phyloP scores from a whole-genome alignment of 1,140 invertebrate genomes.

The Platyscapa corneri region DNA sequence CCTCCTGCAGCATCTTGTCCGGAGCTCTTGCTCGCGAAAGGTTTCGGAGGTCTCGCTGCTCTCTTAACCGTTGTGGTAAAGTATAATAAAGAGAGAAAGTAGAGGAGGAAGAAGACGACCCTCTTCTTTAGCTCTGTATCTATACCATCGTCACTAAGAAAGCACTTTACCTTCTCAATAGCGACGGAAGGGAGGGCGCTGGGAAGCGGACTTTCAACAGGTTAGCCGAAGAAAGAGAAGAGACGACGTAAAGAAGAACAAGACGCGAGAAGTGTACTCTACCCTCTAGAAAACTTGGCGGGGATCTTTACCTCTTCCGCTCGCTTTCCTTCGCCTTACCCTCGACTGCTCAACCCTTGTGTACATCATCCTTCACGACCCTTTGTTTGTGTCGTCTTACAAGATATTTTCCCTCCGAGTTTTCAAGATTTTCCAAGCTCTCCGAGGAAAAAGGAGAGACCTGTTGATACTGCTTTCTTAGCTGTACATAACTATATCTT shows the following conservation, averaged over 20 bases:
- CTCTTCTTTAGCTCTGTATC: conserved; percentile 28
- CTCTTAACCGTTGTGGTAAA: neutral
- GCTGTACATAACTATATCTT: conserved; percentile 32
- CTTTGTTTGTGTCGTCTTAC: conserved; percentile 49
- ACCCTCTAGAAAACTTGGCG: conserved; percentile 40
- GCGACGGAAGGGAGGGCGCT: conserved; percentile 39
- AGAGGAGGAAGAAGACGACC: conserved; percentile 22
- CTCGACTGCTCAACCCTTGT: conserved; percentile 54
- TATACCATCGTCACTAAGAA: conserved; percentile 61
- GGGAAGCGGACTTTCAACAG: conserved; percentile 64
- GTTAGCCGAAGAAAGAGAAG: conserved; percentile 57
- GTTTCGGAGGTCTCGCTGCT: neutral
- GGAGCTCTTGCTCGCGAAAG: conserved; percentile 9
- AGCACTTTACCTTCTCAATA: conserved; percentile 65
- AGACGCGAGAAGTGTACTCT: conserved; percentile 51
- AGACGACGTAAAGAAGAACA: conserved; percentile 4
- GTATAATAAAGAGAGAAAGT: neutral
- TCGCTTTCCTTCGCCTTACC: conserved; percentile 55
- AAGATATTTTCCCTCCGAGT: conserved; percentile 59
- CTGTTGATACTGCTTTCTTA: conserved; percentile 59
- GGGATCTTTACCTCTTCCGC: conserved; percentile 61
- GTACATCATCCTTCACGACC: conserved; percentile 26
- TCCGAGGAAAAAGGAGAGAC: conserved; percentile 48
- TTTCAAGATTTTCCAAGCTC: conserved; percentile 69
- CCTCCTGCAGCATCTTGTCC: conserved; percentile 10